A percentile compares a stretch with the other conserved stretches of the same genome.
These are phyloP conservation scores for Chironomus striatipennis DNA, from an alignment of 1,140 invertebrate genomes.

Conservation along the genomic window DNA sequence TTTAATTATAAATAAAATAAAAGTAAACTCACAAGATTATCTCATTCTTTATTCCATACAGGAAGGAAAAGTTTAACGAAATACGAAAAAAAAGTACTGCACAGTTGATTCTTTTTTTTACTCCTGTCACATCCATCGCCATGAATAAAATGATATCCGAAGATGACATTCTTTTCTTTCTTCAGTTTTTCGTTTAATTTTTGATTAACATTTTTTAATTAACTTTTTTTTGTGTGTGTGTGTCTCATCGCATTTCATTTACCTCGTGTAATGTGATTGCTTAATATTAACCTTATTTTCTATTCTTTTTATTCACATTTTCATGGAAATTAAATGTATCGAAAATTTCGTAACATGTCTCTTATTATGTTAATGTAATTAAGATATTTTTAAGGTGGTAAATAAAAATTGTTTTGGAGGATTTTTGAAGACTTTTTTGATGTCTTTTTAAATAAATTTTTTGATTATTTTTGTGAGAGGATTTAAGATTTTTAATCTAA, in stretches of 20 bases:
- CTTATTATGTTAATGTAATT: too few species aligned
- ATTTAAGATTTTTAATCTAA: too few species aligned
- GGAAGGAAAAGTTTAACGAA: not conserved
- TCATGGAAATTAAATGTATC: too few species aligned
- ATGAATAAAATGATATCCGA: not conserved
- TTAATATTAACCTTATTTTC: not conserved
- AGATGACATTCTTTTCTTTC: not conserved
- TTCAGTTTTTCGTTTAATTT: not conserved
- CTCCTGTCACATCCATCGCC: not conserved
- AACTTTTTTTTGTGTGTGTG: not conserved
- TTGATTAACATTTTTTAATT: conserved; percentile 24
- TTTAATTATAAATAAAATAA: conserved; percentile 17
- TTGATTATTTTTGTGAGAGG: too few species aligned
- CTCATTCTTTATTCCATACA: conserved; percentile 21
- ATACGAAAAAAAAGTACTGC: not conserved
- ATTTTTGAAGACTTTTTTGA: too few species aligned
- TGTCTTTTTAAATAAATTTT: too few species aligned
- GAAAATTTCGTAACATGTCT: too few species aligned
- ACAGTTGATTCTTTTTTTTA: not conserved
- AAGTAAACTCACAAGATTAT: not conserved
- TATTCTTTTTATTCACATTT: too few species aligned
- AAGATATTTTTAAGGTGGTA: too few species aligned
- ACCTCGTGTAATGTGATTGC: not conserved
- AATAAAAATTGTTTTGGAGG: too few species aligned
- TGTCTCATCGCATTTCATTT: conserved; percentile 8